These are phyloP conservation scores for Cyanistes caeruleus DNA, from an alignment of 2,113 vertebrate genomes.

Conservation along the genomic window DNA sequence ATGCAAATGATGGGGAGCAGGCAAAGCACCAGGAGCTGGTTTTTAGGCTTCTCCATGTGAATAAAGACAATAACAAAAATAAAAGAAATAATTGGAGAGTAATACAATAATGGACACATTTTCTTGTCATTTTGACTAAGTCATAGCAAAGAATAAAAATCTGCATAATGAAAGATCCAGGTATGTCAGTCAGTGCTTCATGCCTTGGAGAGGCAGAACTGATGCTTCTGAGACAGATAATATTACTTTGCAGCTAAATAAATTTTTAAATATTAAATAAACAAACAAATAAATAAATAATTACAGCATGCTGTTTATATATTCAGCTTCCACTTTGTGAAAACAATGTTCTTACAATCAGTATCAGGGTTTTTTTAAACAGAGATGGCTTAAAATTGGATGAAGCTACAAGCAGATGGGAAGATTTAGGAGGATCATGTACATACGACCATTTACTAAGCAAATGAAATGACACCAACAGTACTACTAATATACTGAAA, in stretches of 20 bases:
- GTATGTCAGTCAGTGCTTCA: not conserved
- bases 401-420: not conserved
- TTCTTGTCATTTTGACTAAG: not conserved
- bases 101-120: not conserved
- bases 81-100: not conserved
- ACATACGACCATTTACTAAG: not conserved
- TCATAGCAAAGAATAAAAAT: not conserved
- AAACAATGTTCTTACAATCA: not conserved
- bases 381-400: not conserved
- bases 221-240: not conserved
- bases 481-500: not conserved
- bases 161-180: not conserved
- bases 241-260: not conserved
- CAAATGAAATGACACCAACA: not conserved
- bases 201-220: not conserved
- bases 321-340: not conserved
- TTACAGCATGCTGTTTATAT: not conserved
- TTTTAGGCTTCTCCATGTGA: not conserved
- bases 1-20: not conserved
- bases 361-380: not conserved
- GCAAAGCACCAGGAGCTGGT: not conserved
- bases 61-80: not conserved
- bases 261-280: not conserved
- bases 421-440: not conserved
- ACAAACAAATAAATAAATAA: not conserved